Conservation (phyloP, 2,888 invertebrate genomes). For the Alitta virens region DNA sequence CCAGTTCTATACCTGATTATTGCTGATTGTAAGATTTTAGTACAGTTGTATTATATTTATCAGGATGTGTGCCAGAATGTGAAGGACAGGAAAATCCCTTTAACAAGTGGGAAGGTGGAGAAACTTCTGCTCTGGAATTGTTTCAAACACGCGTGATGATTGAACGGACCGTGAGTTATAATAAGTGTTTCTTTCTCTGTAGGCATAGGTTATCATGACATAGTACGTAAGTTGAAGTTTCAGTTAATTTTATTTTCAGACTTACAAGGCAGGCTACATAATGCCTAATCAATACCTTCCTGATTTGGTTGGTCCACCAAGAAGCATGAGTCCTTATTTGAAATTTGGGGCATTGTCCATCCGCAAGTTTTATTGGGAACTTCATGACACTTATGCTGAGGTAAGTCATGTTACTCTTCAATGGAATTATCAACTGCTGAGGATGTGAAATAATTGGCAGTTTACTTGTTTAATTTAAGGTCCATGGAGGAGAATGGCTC, state of each 20-base stretch:
- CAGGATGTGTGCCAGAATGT: constrained; percentile 38
- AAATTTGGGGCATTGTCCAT: constrained; percentile 73
- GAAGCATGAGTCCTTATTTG: constrained; percentile 71
- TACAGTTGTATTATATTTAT: too few species aligned
- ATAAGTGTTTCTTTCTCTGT: too few species aligned
- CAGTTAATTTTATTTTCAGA: constrained; percentile 41
- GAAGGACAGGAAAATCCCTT: constrained; percentile 36
- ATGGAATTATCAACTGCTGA: too few species aligned
- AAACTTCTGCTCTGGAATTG: constrained; percentile 64
- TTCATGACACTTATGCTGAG: constrained; percentile 67
- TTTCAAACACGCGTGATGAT: constrained; percentile 62
- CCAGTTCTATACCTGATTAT: too few species aligned
- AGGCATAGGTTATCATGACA: too few species aligned
- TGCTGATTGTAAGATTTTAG: too few species aligned
- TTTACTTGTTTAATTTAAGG: not conserved
- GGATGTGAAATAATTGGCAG: too few species aligned
- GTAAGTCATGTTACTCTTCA: constrained; percentile 56
- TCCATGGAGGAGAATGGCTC: not conserved
- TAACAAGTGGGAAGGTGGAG: constrained; percentile 64
- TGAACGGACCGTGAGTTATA: constrained; percentile 35
- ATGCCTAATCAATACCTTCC: constrained; percentile 71
- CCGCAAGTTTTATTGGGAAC: constrained; percentile 70
- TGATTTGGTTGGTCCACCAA: constrained; percentile 68
- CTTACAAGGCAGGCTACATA: constrained; percentile 62
- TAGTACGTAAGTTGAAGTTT: too few species aligned